A percentile compares a stretch with the other conserved stretches of the same genome.
These are phyloP conservation scores for Heliconius hewitsoni DNA, from an alignment of 1,140 invertebrate genomes.

Conservation along the genomic window DNA sequence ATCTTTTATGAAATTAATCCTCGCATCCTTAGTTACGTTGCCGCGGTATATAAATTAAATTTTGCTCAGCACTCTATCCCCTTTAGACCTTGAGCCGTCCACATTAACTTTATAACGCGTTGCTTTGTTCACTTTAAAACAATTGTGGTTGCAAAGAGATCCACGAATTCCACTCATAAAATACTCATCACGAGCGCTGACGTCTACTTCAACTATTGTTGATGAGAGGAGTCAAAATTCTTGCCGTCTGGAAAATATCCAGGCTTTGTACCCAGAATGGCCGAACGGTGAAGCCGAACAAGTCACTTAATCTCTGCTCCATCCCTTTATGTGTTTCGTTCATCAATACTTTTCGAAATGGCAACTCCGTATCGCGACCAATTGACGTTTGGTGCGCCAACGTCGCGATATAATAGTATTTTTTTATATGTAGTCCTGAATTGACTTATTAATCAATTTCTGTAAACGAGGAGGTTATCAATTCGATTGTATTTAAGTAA, in stretches of 20 bases:
- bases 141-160: constrained; percentile 55
- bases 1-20: constrained; percentile 44
- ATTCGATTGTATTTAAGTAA: no score
- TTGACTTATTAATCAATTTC: no score
- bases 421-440: no score
- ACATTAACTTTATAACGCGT: constrained; percentile 56
- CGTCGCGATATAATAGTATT: not conserved
- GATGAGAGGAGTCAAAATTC: constrained; percentile 59
- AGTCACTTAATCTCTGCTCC: constrained; percentile 65
- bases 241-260: constrained; percentile 58
- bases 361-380: constrained; percentile 40
- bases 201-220: constrained; percentile 54
- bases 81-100: constrained; percentile 50
- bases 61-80: constrained; percentile 51
- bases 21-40: constrained; percentile 41
- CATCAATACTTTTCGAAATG: constrained; percentile 64
- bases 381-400: not conserved
- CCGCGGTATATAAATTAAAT: constrained; percentile 51
- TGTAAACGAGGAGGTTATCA: no score
- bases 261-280: constrained; percentile 53
- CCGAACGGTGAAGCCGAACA: constrained; percentile 54
- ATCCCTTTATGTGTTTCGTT: constrained; percentile 57
- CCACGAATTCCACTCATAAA: constrained; percentile 60
- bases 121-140: constrained; percentile 62
- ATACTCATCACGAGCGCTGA: constrained; percentile 59